Evolutionary conservation across 2,113 vertebrate genomes (phyloP).

Genomic region (Halcyon senegalensis): DNA sequence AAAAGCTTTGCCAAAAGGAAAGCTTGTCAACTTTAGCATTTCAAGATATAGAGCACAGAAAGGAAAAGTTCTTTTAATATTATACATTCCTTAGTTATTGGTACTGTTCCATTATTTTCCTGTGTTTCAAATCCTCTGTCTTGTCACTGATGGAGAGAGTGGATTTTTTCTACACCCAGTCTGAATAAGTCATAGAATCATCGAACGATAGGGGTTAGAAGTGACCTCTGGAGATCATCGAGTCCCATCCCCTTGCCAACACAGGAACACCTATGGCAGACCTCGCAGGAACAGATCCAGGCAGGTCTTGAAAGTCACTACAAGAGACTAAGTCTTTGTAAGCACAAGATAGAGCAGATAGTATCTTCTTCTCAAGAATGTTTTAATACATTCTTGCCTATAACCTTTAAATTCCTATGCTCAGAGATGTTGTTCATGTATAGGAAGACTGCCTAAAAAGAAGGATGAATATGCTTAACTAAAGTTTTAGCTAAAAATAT

Average conservation of each 20-base stretch:
- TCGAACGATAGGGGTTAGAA: too few relatives aligned
- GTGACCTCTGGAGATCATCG: too few relatives aligned
- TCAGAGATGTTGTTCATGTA: not conserved
- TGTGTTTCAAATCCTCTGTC: not conserved
- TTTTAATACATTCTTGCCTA: not conserved
- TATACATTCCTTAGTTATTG: not conserved
- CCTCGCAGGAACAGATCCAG: too few relatives aligned
- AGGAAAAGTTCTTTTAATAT: not conserved
- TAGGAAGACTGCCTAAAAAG: not conserved
- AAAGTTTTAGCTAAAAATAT: not conserved
- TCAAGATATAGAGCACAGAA: not conserved
- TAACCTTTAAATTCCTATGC: not conserved
- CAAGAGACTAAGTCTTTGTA: not conserved
- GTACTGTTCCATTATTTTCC: not conserved
- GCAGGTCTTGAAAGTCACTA: too few relatives aligned
- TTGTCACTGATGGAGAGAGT: not conserved
- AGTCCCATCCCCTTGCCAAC: too few relatives aligned
- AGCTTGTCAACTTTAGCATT: constrained; percentile 1
- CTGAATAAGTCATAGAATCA: not conserved
- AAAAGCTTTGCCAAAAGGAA: not conserved
- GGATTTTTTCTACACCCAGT: not conserved
- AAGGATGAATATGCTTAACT: not conserved
- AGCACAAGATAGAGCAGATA: not conserved
- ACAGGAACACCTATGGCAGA: too few relatives aligned
- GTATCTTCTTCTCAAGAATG: not conserved